phyloP scores from a whole-genome alignment of 2,113 vertebrate genomes.

The Cochlearius cochlearius region DNA sequence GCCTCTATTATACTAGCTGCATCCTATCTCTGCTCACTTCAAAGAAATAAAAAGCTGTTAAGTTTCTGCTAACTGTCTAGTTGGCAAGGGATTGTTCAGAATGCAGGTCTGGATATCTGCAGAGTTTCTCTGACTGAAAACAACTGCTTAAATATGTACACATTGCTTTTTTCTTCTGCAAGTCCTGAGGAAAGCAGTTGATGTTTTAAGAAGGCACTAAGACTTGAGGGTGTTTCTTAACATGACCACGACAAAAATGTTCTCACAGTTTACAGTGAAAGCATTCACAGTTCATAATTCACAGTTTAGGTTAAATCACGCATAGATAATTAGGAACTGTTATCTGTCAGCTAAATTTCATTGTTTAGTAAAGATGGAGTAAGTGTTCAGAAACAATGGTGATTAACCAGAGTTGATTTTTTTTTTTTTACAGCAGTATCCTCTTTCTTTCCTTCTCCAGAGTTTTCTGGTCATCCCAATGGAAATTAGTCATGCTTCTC shows the following conservation, averaged over 20 bases:
- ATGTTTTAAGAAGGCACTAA: neutral
- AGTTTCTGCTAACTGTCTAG: neutral
- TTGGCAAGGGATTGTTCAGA: neutral
- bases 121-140: neutral
- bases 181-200: neutral
- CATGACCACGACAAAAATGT: neutral
- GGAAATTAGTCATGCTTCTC: neutral
- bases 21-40: neutral
- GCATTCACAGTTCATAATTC: neutral
- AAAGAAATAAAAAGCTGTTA: neutral
- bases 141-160: neutral
- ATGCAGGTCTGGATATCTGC: slow-evolving; percentile 4
- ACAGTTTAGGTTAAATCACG: neutral
- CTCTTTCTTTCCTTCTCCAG: neutral
- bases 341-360: neutral
- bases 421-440: neutral
- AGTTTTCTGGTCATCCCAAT: neutral
- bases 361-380: neutral
- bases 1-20: neutral
- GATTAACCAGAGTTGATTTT: neutral
- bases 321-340: neutral
- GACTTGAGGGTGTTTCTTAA: neutral
- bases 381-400: neutral
- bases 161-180: neutral
- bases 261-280: neutral